A percentile compares a stretch with the other conserved stretches of the same genome.
These are phyloP conservation scores for Platalea minor DNA, from an alignment of 2,797 vertebrate genomes.

Conservation along the genomic window DNA sequence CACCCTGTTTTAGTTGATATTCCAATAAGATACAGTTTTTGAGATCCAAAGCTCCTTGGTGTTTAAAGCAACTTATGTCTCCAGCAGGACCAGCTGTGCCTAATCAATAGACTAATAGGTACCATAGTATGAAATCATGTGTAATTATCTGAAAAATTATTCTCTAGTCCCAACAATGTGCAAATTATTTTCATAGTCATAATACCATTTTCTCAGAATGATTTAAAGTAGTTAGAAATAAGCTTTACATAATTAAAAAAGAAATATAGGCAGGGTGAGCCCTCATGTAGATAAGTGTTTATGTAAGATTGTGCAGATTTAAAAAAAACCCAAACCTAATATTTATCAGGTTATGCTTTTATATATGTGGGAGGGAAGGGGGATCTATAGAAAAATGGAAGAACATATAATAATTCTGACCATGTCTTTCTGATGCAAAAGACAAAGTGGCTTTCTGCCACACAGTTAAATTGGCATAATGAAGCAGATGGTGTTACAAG, in stretches of 20 bases:
- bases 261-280: background rate
- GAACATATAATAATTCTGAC: background rate
- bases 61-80: background rate
- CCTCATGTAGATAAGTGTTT: background rate
- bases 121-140: background rate
- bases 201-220: background rate
- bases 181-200: background rate
- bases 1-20: background rate
- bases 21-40: background rate
- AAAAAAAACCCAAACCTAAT: background rate
- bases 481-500: background rate
- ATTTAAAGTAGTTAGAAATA: background rate
- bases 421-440: background rate
- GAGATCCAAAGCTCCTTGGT: background rate
- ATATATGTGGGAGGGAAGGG: accelerated
- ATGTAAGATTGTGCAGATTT: background rate
- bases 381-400: background rate
- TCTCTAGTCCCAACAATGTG: background rate
- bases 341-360: background rate
- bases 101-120: background rate
- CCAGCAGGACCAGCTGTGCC: background rate
- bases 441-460: background rate
- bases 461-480: background rate
- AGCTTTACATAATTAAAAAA: background rate
- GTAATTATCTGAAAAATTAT: background rate